Base-by-base conservation (phyloP, 2,888 invertebrate genomes). In the Agrotis puta region DNA sequence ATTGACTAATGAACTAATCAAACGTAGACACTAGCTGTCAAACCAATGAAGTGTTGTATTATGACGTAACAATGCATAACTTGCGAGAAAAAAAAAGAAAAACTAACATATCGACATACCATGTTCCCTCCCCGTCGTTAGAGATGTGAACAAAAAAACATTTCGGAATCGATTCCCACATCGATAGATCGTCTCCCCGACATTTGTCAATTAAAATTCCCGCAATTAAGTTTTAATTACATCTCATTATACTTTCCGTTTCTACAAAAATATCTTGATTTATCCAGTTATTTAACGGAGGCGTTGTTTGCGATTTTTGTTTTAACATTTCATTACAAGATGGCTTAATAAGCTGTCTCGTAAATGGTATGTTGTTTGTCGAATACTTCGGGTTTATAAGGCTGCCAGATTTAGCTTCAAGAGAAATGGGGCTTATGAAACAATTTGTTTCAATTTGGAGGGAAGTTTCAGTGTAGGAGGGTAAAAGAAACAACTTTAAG, bases 151-250 rank as follows among this genome's bases (percentile, higher is more conserved):
- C 81, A 86, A 88, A 88, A 86, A 83, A 81, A 81, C 77, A 81
- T 85, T 84, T 85, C 82, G 82, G 83, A 83, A 82, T 81, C 84
- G 85, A 86, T 86, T 86, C 87, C 74, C 82, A 82, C 85, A 86
- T 87, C 85, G 86, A 88, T 86, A 85, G 87, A 88, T 87, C 84
- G 83, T 87, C 85, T 87, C 86, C 86, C 86, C 83, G 76, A 82
- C 88, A 82, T 89, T 89, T 89, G 88, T 89, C 92, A 91, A 94
- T 94, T 94, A 93, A 93, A 90, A 93, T 93, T 91, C 91, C 87
- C 84, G 88, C 91, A 91, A 92, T 93, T 91, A 92, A 87, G 82
- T 85, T 74, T 87, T 91, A 90, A 91, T 91, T 89, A 89, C 84
- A 85, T 84, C 84, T 89, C 86, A 90, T 92, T 90, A 91, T 86